These are phyloP conservation scores for Teleiodes luculella DNA, from an alignment of 2,888 invertebrate species.

Conservation along the genomic window DNA sequence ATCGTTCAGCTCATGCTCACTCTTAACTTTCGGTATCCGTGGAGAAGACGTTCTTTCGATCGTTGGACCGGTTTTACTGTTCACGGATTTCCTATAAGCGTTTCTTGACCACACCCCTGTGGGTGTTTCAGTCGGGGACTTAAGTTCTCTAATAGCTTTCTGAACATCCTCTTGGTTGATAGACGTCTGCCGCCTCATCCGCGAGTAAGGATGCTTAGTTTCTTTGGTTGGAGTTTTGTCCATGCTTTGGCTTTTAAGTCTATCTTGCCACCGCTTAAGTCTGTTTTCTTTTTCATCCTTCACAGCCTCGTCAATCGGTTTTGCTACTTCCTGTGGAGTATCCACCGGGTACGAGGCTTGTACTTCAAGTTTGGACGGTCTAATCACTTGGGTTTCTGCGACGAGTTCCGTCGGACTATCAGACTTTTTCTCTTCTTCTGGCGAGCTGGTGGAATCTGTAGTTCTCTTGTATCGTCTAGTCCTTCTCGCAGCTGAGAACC, in stretches of 20 bases:
- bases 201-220: constrained; percentile 60
- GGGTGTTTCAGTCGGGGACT: constrained; percentile 80
- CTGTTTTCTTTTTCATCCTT: constrained; percentile 79
- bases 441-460: constrained; percentile 78
- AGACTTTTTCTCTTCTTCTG: constrained; percentile 76
- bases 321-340: constrained; percentile 52
- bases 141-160: constrained; percentile 82
- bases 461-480: constrained; percentile 88
- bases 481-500: constrained; percentile 88
- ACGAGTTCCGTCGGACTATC: constrained; percentile 63
- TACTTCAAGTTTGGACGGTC: constrained; percentile 72
- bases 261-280: constrained; percentile 84
- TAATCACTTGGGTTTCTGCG: constrained; percentile 75
- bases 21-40: constrained; percentile 74
- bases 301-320: constrained; percentile 50
- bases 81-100: constrained; percentile 58
- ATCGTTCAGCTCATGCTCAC: constrained; percentile 87
- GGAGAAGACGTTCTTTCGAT: constrained; percentile 61
- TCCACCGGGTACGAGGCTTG: constrained; percentile 74
- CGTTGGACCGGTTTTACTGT: constrained; percentile 39
- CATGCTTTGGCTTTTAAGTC: constrained; percentile 79
- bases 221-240: constrained; percentile 69
- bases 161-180: constrained; percentile 85
- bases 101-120: constrained; percentile 80
- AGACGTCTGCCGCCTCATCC: constrained; percentile 82